phyloP scores from a whole-genome alignment of 2,797 vertebrate species.

The Lycodopsis pacificus region DNA sequence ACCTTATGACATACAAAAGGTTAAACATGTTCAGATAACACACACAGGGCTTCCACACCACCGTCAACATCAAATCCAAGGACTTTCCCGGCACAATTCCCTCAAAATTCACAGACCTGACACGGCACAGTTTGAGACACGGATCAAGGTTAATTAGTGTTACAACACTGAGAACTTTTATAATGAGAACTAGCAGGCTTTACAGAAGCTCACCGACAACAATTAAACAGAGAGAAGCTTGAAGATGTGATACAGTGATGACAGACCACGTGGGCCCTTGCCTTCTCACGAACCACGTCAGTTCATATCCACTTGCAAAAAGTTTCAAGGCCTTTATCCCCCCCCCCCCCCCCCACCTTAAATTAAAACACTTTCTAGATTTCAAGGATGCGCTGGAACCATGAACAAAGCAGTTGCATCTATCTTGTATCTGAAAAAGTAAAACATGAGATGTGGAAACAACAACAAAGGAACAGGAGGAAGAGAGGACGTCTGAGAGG shows the following conservation, averaged over 20 bases:
- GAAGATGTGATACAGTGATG: neutral
- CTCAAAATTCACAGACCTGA: neutral
- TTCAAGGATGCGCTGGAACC: neutral
- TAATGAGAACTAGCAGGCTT: neutral
- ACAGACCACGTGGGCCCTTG: neutral
- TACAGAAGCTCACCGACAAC: neutral
- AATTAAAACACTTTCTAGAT: neutral
- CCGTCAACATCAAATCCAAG: neutral
- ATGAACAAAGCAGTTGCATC: neutral
- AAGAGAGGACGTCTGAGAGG: neutral
- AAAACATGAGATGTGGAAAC: neutral
- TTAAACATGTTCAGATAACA: neutral
- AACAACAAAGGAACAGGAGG: neutral
- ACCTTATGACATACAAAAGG: neutral
- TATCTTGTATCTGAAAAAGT: neutral
- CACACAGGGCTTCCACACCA: neutral
- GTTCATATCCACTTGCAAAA: neutral
- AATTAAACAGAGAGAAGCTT: neutral
- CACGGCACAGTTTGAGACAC: neutral
- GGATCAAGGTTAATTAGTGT: slow-evolving; percentile 1
- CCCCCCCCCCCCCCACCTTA: neutral
- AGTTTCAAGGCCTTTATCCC: neutral
- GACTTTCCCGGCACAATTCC: neutral
- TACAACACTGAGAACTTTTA: neutral
- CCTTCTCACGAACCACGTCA: neutral